Conservation (phyloP, 1,140 invertebrate species). For the Drosophila carrolli region DNA sequence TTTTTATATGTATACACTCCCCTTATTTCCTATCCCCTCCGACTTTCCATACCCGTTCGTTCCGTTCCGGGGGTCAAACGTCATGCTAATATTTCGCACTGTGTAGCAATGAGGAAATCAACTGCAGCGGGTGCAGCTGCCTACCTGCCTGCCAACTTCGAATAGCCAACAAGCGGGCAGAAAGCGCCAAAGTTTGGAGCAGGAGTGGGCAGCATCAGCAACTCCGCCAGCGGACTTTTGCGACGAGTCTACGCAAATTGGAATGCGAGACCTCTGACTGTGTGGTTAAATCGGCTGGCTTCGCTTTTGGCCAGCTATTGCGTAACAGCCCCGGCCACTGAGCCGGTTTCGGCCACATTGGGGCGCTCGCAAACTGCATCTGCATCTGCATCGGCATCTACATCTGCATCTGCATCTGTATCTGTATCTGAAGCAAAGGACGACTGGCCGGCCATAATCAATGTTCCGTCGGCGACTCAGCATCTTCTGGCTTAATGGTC, state of each 20-base stretch:
- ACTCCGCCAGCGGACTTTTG: constrained; percentile 21
- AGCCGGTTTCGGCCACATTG: constrained; percentile 58
- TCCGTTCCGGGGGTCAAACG: neutral
- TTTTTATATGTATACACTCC: too few relatives aligned
- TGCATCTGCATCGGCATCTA: constrained; percentile 18
- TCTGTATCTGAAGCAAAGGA: constrained; percentile 53
- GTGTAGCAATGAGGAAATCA: constrained; percentile 71
- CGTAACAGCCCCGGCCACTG: constrained; percentile 46
- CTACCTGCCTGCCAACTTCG: constrained; percentile 35
- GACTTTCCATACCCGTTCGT: neutral
- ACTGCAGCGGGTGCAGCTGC: constrained; percentile 53
- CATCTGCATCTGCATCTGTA: constrained; percentile 2
- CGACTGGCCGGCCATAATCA: constrained; percentile 47
- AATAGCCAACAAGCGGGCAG: constrained; percentile 5
- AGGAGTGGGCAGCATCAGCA: constrained; percentile 41
- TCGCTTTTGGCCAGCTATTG: constrained; percentile 50
- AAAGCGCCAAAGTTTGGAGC: constrained; percentile 6
- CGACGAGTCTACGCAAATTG: constrained; percentile 75
- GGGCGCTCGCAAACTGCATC: constrained; percentile 5
- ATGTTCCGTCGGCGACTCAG: constrained; percentile 24
- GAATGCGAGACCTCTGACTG: constrained; percentile 80
- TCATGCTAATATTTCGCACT: constrained; percentile 12
- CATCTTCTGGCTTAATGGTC: constrained; percentile 56
- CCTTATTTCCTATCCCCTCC: neutral
- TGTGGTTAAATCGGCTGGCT: constrained; percentile 58